Evolutionary conservation across 2,113 vertebrate genomes (phyloP).

Genomic region (Chaetops frenatus): DNA sequence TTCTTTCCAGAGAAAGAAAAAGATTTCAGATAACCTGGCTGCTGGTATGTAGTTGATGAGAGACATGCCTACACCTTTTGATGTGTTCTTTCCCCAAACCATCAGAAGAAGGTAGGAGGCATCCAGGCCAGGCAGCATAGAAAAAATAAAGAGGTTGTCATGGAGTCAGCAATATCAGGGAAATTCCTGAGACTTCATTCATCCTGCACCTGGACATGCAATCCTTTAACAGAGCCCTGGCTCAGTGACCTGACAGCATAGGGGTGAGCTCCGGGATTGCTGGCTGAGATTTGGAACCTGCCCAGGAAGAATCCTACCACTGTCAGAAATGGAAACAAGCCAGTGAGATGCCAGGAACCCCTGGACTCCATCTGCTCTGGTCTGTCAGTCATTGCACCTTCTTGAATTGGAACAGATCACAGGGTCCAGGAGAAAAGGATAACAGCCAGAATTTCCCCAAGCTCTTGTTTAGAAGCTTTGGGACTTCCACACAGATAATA

Average conservation of each 20-base stretch:
- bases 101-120: not conserved
- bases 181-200: not conserved
- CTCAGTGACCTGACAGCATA: not conserved
- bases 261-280: not conserved
- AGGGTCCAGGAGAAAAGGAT: not conserved
- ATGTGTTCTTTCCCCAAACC: constrained; percentile 7
- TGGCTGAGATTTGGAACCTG: not conserved
- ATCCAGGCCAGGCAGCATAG: not conserved
- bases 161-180: not conserved
- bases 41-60: not conserved
- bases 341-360: not conserved
- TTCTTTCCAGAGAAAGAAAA: not conserved
- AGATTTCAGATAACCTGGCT: not conserved
- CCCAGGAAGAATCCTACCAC: not conserved
- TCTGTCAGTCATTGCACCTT: not conserved
- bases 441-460: not conserved
- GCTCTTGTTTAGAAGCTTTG: not conserved
- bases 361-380: not conserved
- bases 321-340: not conserved
- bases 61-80: not conserved
- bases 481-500: not conserved
- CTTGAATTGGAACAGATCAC: not conserved
- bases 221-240: not conserved
- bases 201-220: not conserved
- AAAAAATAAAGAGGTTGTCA: not conserved